Base-by-base conservation (phyloP, 2,113 vertebrate species). In the Fregata magnificens region DNA sequence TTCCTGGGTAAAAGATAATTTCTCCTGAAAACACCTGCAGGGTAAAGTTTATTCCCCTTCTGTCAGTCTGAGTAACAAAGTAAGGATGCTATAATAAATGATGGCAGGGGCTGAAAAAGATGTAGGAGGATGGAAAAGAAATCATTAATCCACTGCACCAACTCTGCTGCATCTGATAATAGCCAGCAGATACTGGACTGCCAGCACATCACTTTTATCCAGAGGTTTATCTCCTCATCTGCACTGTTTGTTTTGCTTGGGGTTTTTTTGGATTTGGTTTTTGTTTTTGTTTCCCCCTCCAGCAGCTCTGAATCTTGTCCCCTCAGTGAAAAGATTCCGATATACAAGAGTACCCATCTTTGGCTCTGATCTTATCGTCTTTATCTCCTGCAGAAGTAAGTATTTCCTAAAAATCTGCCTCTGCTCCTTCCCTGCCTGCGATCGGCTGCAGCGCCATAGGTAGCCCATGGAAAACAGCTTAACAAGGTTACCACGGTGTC, bases 11-110 rank as follows among this genome's bases (percentile, higher is more conserved):
- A 73, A 91, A 92, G 67, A 63, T 76, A 34, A 90, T 82, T 96
- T 56, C 74, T 95, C 67, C 74, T 91, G 82, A 77, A 97, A 95
- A 94, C 82, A 70, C 74, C 89, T 94, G 78, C 78, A 92, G 87
- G 82, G 42, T 90, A 50, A 95, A 95, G 87, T 95, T 95, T 94
- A 94, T 95, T 94, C 67, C 71, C 42, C 69, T 85, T 86, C 73
- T 91, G 74, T 90, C 91, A 87, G 24, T 53, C 55, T 63, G 62
- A 95, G 78, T 79, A 93, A 76, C 58, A 81, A 72, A 88, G 67
- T 85, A 94, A 94, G 59, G 59, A 81, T 85, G 59, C 26, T 73
- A 2, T 63, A 93, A 96, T 73, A 96, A 96, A 88, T 83, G 50
- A 56, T 94, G 89, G 22, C 84, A 94, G 62, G 26, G 26, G 28